Conservation (phyloP, 1,140 invertebrate species). For the Trissolcus basalis region DNA sequence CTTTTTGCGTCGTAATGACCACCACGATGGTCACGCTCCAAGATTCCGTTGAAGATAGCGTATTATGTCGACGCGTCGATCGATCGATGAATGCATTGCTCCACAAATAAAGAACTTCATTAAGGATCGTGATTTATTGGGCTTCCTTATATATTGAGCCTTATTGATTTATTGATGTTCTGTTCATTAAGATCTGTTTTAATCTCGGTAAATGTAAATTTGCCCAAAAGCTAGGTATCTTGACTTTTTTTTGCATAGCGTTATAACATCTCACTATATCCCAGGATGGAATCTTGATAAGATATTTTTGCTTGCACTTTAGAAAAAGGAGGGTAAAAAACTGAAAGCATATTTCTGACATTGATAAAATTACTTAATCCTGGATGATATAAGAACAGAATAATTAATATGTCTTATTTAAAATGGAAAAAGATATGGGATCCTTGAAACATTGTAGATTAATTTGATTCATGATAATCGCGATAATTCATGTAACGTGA, state of each 20-base stretch:
- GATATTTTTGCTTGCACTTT: not conserved
- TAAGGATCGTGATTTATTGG: conserved; percentile 28
- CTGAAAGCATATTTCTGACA: conserved; percentile 3
- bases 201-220: not conserved
- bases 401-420: conserved; percentile 16
- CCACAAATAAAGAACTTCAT: conserved; percentile 47
- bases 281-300: not conserved
- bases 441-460: conserved; percentile 22
- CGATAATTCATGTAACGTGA: conserved; percentile 17
- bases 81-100: conserved; percentile 55
- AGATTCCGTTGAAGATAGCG: conserved; percentile 54
- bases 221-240: no score
- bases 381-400: conserved; percentile 9
- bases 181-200: not conserved
- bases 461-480: conserved; percentile 14
- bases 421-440: conserved; percentile 8
- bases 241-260: not conserved
- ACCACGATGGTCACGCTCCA: conserved; percentile 55
- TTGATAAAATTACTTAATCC: conserved; percentile 14
- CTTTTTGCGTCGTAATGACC: conserved; percentile 51
- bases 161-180: not conserved
- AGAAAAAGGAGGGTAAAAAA: not conserved
- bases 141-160: not conserved
- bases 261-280: no score
- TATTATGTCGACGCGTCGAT: conserved; percentile 55